Base-by-base conservation (phyloP, 2,888 invertebrate genomes). In the Elegia similella region DNA sequence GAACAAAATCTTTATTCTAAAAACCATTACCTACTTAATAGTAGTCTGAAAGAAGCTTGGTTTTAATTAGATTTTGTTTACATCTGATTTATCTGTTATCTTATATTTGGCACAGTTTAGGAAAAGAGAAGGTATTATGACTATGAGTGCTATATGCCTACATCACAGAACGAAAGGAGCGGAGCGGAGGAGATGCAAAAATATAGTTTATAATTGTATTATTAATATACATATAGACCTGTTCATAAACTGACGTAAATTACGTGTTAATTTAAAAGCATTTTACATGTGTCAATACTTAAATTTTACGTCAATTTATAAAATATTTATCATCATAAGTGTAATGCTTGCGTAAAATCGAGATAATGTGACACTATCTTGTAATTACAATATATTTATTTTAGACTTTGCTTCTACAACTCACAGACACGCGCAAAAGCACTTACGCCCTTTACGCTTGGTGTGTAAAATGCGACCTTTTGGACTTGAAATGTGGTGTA, bases 81-180 rank as follows among this genome's bases (percentile, higher is more conserved):
- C 12, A 50, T 50, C n/a, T 50, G 16, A 34, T 50, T 16, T 23
- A 23, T 23, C 23, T 50, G 32, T 50, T 50, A 38, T 47, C 29
- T 30, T 13, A 67, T 64, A 72, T 88, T 88, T 89, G 89, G 89
- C 89, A 89, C 89, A 87, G 83, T 68, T 69, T 82, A 82, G 81
- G 82, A 80, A 78, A 80, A 73, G 75, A 80, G 75, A 73, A 68
- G 64, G 60, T 72, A 69, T 76, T 72, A 73, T 68, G 73, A 69
- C 78, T 85, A 82, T 73, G 72, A 76, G 84, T 78, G 76, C 72
- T 76, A 82, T 83, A 88, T 83, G 84, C 83, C 88, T 88, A 89
- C 82, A 87, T 88, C 87, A 89, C 88, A 88, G 88, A 87, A 85
- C 82, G 78, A 83, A 86, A 85, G 83, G 81, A 78, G 83, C 82